Evolutionary conservation across 2,113 vertebrate species (phyloP), one percentile per base, ranked within the genome.

Genomic region (Choloepus hoffmanni): DNA sequence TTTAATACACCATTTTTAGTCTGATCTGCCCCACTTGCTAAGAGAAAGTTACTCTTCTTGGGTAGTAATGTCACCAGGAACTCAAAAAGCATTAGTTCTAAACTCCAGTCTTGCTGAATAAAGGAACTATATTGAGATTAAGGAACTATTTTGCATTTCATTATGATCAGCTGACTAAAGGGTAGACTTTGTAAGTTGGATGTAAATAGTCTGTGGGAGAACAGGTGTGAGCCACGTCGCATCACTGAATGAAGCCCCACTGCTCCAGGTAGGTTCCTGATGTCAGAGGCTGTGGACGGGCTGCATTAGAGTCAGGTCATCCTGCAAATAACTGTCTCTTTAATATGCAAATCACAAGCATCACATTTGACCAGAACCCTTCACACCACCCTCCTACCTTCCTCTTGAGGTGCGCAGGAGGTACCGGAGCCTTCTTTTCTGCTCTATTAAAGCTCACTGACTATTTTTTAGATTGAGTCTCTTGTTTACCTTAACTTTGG

Each of bases 301-400:
- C 13, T 94, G n/a, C 60, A 85, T 76, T 96, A 95, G 90, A 81
- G 4, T 89, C 76, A 63, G 50, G 90, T 58, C 50, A 63, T 76
- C 45, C 68, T 85, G 7, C 21, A 92, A 88, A 90, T 77, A 94
- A 92, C 67, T 90, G 76, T 90, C 30, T 55, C 73, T 74, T 81
- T 92, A 79, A 43, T 63, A 76, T 90, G 28, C 53, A 65, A 94
- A 90, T 40, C 16, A 48, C 23, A 76, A 43, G 14, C 28, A 83
- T 40, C n/a, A 33, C 21, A 73, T 91, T 74, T 62, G 82, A 89
- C 74, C 40, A 94, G 81, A 94, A 88, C 36, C 12, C 28, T 77
- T 30, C 36, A 65, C 10, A 21, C 26, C 18, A 40, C 36, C 36
- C 12, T 40, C 30, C 19, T 67, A 28, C 11, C 7, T 40, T n/a